Base-by-base conservation (phyloP, 2,888 invertebrate genomes). In the Gastracanthus pulcherrimus region DNA sequence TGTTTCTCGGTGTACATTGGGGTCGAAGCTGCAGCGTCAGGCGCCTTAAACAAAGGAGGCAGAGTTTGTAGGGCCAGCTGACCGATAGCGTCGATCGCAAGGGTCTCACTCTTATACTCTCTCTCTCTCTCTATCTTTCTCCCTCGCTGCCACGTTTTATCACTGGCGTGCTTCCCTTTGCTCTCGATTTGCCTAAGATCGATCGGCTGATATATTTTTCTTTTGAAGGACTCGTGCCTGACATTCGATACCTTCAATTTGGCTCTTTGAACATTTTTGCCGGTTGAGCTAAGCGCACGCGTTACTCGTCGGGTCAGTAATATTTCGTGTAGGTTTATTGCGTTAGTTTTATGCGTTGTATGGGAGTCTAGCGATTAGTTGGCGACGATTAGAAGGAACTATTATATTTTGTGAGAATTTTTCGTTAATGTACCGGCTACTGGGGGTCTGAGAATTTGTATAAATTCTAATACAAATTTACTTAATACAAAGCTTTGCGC, bases 11-110 rank as follows among this genome's bases (percentile, higher is more conserved):
- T 26, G 38, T 0, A 6, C 13, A 81, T 82, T 86, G 85, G 91
- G 91, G 91, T 89, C 86, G 88, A 90, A 91, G 87, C 90, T 91
- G 91, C 91, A 90, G 81, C 89, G 91, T 91, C 91, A 91, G 88
- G 85, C 85, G 83, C 84, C 85, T 86, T 87, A 87, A 89, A 87
- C 88, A 89, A 88, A 86, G 87, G n/a, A n/a, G n/a, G n/a, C n/a
- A n/a, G n/a, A n/a, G n/a, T n/a, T n/a, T n/a, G n/a, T n/a, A n/a
- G n/a, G 51, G 31, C 70, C 89, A 89, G 90, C 89, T 90, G 90
- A 90, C 89, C 90, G 88, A 87, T 82, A 75, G 74, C 78, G 70
- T 74, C 79, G 80, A 84, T 83, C 67, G 45, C 9, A 60, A 76
- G 76, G 58, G 72, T n/a, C n/a, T n/a, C n/a, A n/a, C n/a, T n/a